These are phyloP conservation scores for Jordanella pulchra DNA, from an alignment of 2,797 vertebrate species.

Conservation along the genomic window DNA sequence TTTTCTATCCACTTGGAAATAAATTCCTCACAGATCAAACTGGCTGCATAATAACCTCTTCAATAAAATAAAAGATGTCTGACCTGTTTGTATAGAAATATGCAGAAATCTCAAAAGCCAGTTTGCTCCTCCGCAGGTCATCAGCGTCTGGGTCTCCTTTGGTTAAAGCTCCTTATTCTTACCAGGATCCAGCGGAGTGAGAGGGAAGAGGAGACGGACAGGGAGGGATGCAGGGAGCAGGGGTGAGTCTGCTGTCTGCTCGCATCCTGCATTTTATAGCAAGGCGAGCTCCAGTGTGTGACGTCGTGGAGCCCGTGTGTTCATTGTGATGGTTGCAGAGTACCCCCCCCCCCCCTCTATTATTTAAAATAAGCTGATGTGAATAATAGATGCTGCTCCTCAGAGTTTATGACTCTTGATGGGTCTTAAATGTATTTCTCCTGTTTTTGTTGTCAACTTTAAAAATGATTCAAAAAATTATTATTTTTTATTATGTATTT, in stretches of 20 bases:
- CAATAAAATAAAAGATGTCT: slow-evolving; percentile 25
- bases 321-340: slow-evolving; percentile 51
- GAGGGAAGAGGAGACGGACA: slow-evolving; percentile 25
- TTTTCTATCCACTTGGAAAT: neutral
- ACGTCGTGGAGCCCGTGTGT: slow-evolving; percentile 75
- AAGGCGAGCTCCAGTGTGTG: slow-evolving; percentile 84
- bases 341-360: slow-evolving; percentile 1
- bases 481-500: too few relatives aligned
- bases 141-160: slow-evolving; percentile 42
- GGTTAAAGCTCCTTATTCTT: slow-evolving; percentile 53
- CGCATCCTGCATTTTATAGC: slow-evolving; percentile 85
- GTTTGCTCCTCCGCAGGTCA: slow-evolving; percentile 36
- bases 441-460: slow-evolving; percentile 18
- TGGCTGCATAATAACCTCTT: neutral
- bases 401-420: slow-evolving; percentile 25
- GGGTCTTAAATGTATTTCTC: slow-evolving; percentile 14
- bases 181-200: slow-evolving; percentile 50
- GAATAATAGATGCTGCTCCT: slow-evolving; percentile 16
- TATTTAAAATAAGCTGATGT: slow-evolving; percentile 16
- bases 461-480: neutral
- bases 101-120: slow-evolving; percentile 43
- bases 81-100: slow-evolving; percentile 64
- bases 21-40: slow-evolving; percentile 12
- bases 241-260: slow-evolving; percentile 54
- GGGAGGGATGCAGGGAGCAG: slow-evolving; percentile 43